Evolutionary conservation across 2,888 invertebrate species (phyloP), one percentile per base, ranked within the genome.

Genomic region (Dione vanillae): DNA sequence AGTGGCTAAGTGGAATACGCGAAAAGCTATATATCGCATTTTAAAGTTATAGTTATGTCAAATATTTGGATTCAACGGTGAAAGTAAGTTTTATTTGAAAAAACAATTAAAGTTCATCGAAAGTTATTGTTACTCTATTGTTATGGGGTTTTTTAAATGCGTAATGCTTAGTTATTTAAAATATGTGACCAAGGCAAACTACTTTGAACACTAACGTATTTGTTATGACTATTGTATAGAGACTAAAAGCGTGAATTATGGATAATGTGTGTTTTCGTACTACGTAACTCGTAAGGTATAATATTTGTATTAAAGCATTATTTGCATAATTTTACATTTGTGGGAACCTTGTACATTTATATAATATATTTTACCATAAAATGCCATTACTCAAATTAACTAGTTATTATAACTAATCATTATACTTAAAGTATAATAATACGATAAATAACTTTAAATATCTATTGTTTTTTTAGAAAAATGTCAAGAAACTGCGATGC

Each of bases 401-500:
- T 27, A 27, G 2, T 27, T 27, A 27, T 27, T 45, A 8, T 1
- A n/a, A 16, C n/a, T n/a, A n/a, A n/a, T n/a, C n/a, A n/a, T n/a
- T n/a, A n/a, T n/a, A n/a, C n/a, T n/a, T n/a, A n/a, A n/a, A n/a
- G n/a, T n/a, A n/a, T n/a, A n/a, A n/a, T n/a, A 20, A 27, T 16
- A 37, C 7, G 12, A n/a, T 37, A n/a, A 61, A 47, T 40, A 37
- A 47, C 2, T 5, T n/a, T 40, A 49, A 65, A 62, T 27, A 27
- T 3, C 27, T 72, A 68, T 70, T 76, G 71, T 62, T 58, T 65
- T 87, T 88, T 68, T 82, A 90, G 89, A 73, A 81, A 69, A 72
- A 93, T 91, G 91, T 83, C 80, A 64, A 90, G 87, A 10, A 85
- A 87, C 71, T 91, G 85, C 73, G 93, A 94, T 77, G 93, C 91